Percentiles rank a stretch among this genome's conserved stretches.
Conservation (phyloP, 2,797 vertebrate genomes). For the Aeoliscus strigatus region DNA sequence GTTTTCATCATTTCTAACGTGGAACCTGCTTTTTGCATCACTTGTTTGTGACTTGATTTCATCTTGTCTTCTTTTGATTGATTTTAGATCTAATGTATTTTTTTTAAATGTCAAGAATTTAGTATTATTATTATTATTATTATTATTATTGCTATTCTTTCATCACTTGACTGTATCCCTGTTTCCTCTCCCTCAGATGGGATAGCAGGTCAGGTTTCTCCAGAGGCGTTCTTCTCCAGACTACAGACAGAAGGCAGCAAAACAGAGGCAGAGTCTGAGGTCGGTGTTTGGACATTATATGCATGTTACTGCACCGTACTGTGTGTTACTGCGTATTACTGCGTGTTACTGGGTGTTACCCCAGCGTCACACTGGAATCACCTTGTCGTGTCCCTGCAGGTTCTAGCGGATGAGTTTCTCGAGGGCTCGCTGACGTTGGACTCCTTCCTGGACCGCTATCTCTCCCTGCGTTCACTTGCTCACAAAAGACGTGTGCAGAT, state of each 20-base stretch:
- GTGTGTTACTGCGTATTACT: too few species aligned
- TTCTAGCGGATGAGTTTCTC: constrained; percentile 86
- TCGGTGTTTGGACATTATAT: constrained; percentile 43
- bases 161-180: background rate
- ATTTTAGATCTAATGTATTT: too few species aligned
- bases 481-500: constrained; percentile 84
- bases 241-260: constrained; percentile 87
- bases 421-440: constrained; percentile 84
- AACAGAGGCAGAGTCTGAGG: constrained; percentile 89
- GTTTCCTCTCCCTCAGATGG: constrained; percentile 72
- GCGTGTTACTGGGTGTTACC: too few species aligned
- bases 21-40: too few species aligned
- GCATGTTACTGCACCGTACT: too few species aligned
- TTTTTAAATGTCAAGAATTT: too few species aligned
- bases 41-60: too few species aligned
- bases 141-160: too few species aligned
- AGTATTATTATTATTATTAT: too few species aligned
- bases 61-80: too few species aligned
- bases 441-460: constrained; percentile 84
- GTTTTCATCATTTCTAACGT: too few species aligned
- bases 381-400: constrained; percentile 67
- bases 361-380: too few species aligned
- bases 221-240: constrained; percentile 80
- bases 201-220: constrained; percentile 75
- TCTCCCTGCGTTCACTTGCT: constrained; percentile 78